Evolutionary conservation across 2,113 vertebrate genomes (phyloP).

Genomic region (Oriolus oriolus): DNA sequence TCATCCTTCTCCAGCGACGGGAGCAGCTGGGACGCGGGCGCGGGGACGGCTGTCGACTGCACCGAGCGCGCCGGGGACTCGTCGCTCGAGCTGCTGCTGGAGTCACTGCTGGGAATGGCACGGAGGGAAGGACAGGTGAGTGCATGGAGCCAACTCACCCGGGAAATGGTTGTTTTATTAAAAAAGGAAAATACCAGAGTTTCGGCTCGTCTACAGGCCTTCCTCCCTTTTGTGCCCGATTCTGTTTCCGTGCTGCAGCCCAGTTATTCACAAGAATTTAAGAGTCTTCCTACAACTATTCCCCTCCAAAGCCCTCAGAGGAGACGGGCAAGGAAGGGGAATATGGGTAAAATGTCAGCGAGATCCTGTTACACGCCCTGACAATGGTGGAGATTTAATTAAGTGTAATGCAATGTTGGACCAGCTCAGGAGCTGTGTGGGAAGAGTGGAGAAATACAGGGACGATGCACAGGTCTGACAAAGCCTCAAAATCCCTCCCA

Average conservation of each 20-base stretch:
- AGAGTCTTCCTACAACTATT: neutral
- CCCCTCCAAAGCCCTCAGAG: neutral
- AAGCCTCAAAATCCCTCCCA: neutral
- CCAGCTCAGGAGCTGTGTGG: neutral
- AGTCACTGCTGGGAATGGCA: slow-evolving; percentile 80
- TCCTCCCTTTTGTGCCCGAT: neutral
- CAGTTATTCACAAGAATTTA: neutral
- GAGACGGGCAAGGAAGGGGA: neutral
- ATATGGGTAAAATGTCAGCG: neutral
- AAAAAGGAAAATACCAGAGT: neutral
- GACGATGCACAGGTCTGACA: neutral
- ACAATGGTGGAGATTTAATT: neutral
- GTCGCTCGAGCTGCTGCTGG: slow-evolving; percentile 95
- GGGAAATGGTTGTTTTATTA: accelerated
- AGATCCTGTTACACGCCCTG: neutral
- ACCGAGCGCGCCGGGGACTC: slow-evolving; percentile 94
- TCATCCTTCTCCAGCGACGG: slow-evolving; percentile 94
- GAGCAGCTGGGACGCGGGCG: slow-evolving; percentile 87
- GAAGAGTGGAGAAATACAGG: neutral
- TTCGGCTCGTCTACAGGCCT: neutral
- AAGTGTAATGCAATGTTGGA: neutral
- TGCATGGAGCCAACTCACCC: accelerated
- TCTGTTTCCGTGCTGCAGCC: neutral
- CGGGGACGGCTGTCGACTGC: slow-evolving; percentile 92
- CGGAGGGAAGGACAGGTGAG: neutral